phyloP scores from a whole-genome alignment of 2,797 vertebrate species.

The Hypotaenidia philippensis region DNA sequence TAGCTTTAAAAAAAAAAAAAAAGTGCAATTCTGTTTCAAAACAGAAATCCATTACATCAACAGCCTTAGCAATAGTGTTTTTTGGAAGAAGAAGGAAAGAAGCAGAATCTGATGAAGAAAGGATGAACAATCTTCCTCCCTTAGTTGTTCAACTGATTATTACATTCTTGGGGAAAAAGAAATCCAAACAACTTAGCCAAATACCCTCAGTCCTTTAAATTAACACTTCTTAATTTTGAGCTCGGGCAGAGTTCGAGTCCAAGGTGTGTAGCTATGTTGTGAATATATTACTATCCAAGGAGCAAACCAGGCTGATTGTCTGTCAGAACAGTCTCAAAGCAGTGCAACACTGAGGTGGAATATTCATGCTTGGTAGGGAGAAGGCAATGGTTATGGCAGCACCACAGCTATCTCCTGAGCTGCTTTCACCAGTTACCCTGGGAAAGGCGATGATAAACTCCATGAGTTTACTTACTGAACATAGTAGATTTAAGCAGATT shows the following conservation, averaged over 20 bases:
- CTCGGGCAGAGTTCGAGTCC: neutral
- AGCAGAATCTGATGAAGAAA: neutral
- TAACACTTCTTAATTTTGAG: neutral
- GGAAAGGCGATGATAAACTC: neutral
- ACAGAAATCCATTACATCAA: neutral
- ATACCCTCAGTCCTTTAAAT: neutral
- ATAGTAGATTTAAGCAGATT: neutral
- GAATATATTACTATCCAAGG: neutral
- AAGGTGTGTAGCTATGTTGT: neutral
- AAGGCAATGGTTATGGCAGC: neutral
- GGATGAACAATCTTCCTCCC: neutral
- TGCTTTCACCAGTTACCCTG: neutral
- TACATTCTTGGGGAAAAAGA: neutral
- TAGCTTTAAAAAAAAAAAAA: neutral
- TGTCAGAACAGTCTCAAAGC: neutral
- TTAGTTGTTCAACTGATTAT: neutral
- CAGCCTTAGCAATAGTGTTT: accelerated
- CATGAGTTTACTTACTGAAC: neutral
- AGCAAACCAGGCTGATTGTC: neutral
- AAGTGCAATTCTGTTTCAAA: neutral
- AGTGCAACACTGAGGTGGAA: neutral
- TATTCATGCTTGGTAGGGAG: neutral
- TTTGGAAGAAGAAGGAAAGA: neutral
- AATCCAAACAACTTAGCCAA: neutral
- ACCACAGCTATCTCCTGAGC: neutral